A percentile compares a stretch with the other conserved stretches of the same genome.
Evolutionary conservation across 2,113 vertebrate genomes (phyloP).

Genomic region (Scartelaos histophorus): DNA sequence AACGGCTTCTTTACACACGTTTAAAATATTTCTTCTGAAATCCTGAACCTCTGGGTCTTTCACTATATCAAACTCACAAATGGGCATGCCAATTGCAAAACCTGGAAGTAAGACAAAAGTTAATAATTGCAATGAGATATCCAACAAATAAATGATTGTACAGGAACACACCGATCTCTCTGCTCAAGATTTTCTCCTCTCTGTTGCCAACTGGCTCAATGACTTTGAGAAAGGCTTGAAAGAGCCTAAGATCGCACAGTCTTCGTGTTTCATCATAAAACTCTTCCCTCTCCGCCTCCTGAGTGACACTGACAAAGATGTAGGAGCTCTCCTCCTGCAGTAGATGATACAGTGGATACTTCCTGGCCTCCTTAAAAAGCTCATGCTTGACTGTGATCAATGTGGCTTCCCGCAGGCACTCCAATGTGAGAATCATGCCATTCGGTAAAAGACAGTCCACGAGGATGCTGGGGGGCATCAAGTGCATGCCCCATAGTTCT

Average conservation of each 20-base stretch:
- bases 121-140: not conserved
- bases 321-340: conserved; percentile 98
- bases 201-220: conserved; percentile 98
- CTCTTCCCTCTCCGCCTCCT: conserved; percentile 97
- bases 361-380: conserved; percentile 96
- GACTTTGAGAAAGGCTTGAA: conserved; percentile 97
- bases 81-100: conserved; percentile 98
- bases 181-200: conserved; percentile 98
- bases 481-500: conserved; percentile 98
- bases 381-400: conserved; percentile 96
- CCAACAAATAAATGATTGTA: not conserved
- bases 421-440: conserved; percentile 96
- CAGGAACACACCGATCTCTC: conserved; percentile 90
- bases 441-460: conserved; percentile 98
- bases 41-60: conserved; percentile 98
- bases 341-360: conserved; percentile 93
- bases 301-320: conserved; percentile 98
- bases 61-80: conserved; percentile 98
- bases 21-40: conserved; percentile 96
- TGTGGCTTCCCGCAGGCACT: conserved; percentile 98
- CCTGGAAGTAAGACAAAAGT: conserved; percentile 71
- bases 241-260: conserved; percentile 93
- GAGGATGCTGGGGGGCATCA: conserved; percentile 96
- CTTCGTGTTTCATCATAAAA: conserved; percentile 97
- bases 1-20: conserved; percentile 97